Evolutionary conservation across 2,113 vertebrate genomes (phyloP), one percentile per base, ranked within the genome.

Genomic region (Labrus mixtus): DNA sequence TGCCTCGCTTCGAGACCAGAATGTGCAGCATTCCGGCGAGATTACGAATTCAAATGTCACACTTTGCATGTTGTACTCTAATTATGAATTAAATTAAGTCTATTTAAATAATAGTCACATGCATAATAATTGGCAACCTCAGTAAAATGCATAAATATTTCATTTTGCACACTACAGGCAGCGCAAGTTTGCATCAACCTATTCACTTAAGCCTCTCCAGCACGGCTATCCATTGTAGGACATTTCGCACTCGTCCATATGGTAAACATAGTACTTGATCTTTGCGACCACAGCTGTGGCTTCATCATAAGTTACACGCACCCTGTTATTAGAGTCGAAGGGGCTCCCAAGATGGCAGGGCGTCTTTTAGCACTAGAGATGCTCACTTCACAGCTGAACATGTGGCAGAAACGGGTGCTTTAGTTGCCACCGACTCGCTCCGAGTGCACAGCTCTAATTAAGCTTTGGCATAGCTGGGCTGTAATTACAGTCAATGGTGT

Each of bases 11-110:
- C 17, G 16, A 48, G 46, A 48, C 15, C 68, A 45, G 63, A 66
- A 50, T 84, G 64, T 23, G 56, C 39, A 77, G 50, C 45, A 72
- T 51, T 56, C 54, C 56, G 36, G 37, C 13, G 19, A 51, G 48
- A 87, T 81, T 76, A 73, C 19, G 58, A 79, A 88, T 88, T 82
- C 58, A 88, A 90, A 89, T 89, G 80, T 53, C 76, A 79, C 62
- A 64, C 64, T 83, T 75, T 77, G 70, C 73, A 75, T 85, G 64
- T 75, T 73, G 69, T 54, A 68, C 56, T 59, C 41, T 71, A 85
- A 90, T 89, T 85, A 87, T 23, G 69, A 68, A 78, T 85, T 36
- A 36, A n/a, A 72, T 80, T 79, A 69, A 74, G 65, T 33, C 54
- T 82, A 36, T 76, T 76, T 78, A 74, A 82, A 82, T 81, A 76